Conservation (phyloP, 2,797 vertebrate species). For the Perodicticus potto region DNA sequence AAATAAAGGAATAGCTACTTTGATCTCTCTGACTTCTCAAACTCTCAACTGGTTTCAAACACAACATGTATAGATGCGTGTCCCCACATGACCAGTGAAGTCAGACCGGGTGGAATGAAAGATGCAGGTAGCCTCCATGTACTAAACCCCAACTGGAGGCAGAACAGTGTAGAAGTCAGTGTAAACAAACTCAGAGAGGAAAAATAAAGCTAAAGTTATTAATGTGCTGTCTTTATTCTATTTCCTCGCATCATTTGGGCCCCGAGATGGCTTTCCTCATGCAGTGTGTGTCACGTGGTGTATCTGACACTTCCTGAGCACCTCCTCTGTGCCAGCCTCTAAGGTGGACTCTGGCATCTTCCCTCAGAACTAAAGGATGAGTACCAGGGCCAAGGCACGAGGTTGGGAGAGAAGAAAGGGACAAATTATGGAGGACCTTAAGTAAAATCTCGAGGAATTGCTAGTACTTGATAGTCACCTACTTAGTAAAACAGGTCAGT, state of each 20-base stretch:
- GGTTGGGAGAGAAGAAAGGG: not conserved
- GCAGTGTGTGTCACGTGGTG: not conserved
- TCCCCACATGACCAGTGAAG: accelerated
- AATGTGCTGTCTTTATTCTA: not conserved
- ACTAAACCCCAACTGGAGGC: not conserved
- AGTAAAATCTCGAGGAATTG: not conserved
- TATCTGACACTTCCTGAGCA: not conserved
- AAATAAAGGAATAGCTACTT: not conserved
- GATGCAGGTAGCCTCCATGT: not conserved
- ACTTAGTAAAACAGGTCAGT: not conserved
- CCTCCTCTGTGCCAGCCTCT: not conserved
- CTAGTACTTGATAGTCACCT: not conserved
- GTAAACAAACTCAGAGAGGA: not conserved
- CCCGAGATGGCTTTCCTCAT: not conserved
- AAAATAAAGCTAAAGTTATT: not conserved
- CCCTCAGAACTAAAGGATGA: not conserved
- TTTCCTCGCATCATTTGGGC: not conserved
- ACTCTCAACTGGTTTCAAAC: not conserved
- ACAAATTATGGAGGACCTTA: not conserved
- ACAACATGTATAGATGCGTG: not conserved
- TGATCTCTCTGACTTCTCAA: not conserved
- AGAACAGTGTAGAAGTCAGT: not conserved
- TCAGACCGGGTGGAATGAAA: not conserved
- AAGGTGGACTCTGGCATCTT: not conserved
- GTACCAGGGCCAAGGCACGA: not conserved